Evolutionary conservation across 2,888 invertebrate species (phyloP).

Genomic region (Parasteatoda lunata): DNA sequence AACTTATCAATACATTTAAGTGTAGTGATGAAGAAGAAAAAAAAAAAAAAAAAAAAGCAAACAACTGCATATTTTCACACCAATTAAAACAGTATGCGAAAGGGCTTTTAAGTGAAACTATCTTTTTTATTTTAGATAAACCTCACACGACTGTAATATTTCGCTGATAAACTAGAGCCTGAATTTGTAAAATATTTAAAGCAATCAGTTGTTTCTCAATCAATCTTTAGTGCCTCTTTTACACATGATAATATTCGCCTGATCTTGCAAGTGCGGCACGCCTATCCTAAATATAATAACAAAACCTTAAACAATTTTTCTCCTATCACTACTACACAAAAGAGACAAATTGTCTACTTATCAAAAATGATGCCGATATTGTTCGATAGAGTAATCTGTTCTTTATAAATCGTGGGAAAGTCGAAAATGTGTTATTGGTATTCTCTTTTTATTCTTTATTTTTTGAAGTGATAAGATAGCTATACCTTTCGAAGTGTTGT

Average conservation of each 20-base stretch:
- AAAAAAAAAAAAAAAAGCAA: too few species aligned
- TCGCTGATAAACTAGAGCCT: background rate
- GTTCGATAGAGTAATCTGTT: slow-evolving; percentile 38
- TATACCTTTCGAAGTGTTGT: background rate
- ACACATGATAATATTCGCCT: background rate
- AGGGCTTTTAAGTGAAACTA: too few species aligned
- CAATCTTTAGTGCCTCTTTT: too few species aligned
- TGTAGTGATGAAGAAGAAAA: too few species aligned
- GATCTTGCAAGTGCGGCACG: background rate
- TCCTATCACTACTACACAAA: slow-evolving; percentile 17
- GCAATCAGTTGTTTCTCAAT: too few species aligned
- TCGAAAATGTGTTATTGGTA: slow-evolving; percentile 30
- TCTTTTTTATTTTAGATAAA: too few species aligned
- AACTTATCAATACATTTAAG: too few species aligned
- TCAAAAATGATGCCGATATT: slow-evolving; percentile 24
- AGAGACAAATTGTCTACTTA: slow-evolving; percentile 20
- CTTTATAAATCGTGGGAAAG: slow-evolving; percentile 48
- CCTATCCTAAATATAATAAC: background rate
- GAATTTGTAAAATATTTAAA: background rate
- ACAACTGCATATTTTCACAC: too few species aligned
- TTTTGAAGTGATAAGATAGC: slow-evolving; percentile 29
- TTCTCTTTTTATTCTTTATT: slow-evolving; percentile 15
- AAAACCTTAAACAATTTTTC: background rate
- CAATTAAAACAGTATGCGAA: too few species aligned
- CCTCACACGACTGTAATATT: too few species aligned